Evolutionary conservation across 2,113 vertebrate genomes (phyloP), one percentile per base, ranked within the genome.

Genomic region (Garra rufa): DNA sequence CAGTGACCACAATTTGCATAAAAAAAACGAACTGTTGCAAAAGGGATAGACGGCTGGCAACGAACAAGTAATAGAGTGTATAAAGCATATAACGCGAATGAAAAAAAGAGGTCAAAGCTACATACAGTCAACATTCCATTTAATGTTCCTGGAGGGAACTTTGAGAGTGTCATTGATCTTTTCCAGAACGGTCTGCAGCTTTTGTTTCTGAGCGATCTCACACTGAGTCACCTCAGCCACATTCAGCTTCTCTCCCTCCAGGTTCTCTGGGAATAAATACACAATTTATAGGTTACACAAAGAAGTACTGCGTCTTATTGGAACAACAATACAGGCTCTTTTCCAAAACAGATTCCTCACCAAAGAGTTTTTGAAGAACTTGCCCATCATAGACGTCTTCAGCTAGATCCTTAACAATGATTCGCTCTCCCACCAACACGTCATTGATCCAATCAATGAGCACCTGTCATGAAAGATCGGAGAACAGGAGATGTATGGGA

Each of bases 401-500:
- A 78, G 96, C 94, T 85, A 97, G 93, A 89, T 97, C 96, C 91
- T 97, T 97, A 84, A 97, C 96, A 84, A 97, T 97, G 89, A 97
- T 97, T 87, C 96, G 93, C 87, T 97, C 96, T 87, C 96, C 96
- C 14, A 97, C 96, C 89, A 97, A 90, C 83, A 97, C 96, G 52
- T 97, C 96, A 82, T 97, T 97, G 92, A 97, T 97, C 96, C 96
- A 97, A 92, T 97, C 96, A 88, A 97, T 97, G 88, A 97, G 92
- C 74, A 97, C 96, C 96, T 97, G 89, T 15, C 70, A 46, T 15
- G 13, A 73, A 73, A 73, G 6, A 6, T 15, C 38, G 19, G 63
- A 43, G 38, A 24, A 67, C 30, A 9, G 21, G 52, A n/a, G 52
- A 57, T 57, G 21, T 21, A n/a, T 57, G 17, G 17, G 65, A 41